A percentile compares a stretch with the other conserved stretches of the same genome.
These are phyloP conservation scores for Xenops minutus DNA, from an alignment of 2,797 vertebrate genomes.

Conservation along the genomic window DNA sequence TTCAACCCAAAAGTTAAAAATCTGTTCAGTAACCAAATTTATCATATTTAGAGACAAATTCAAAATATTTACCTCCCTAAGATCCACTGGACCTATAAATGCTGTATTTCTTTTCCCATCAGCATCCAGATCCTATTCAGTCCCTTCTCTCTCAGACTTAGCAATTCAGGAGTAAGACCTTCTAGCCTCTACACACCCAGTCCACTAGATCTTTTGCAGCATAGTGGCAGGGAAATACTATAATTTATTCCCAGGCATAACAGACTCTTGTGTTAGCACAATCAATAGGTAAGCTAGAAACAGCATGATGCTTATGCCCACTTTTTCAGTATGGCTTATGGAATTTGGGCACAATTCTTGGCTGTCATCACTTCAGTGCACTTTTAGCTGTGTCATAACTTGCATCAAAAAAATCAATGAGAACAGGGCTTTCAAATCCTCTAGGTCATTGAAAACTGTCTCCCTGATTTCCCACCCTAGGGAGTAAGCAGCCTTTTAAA, in stretches of 20 bases:
- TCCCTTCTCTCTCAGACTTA: background rate
- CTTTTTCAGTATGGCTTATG: background rate
- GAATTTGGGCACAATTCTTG: background rate
- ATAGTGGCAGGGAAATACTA: background rate
- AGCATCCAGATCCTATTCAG: background rate
- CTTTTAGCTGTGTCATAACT: background rate
- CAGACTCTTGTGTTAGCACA: too few species aligned
- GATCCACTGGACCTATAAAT: background rate
- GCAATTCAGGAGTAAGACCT: background rate
- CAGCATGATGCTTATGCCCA: background rate
- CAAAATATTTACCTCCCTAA: background rate
- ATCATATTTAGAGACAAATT: background rate
- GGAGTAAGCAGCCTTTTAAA: background rate
- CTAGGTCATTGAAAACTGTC: background rate
- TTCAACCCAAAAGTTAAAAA: background rate
- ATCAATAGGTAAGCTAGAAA: background rate
- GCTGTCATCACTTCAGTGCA: background rate
- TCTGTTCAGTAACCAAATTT: background rate
- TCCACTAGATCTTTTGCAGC: background rate
- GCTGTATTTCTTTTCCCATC: background rate
- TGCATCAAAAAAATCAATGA: background rate
- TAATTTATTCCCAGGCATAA: background rate
- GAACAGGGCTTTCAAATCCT: background rate
- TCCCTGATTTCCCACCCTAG: background rate
- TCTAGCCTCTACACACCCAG: background rate